A percentile compares a stretch with the other conserved stretches of the same genome.
phyloP scores from a whole-genome alignment of 1,140 invertebrate species.

The Drosophila hydei region DNA sequence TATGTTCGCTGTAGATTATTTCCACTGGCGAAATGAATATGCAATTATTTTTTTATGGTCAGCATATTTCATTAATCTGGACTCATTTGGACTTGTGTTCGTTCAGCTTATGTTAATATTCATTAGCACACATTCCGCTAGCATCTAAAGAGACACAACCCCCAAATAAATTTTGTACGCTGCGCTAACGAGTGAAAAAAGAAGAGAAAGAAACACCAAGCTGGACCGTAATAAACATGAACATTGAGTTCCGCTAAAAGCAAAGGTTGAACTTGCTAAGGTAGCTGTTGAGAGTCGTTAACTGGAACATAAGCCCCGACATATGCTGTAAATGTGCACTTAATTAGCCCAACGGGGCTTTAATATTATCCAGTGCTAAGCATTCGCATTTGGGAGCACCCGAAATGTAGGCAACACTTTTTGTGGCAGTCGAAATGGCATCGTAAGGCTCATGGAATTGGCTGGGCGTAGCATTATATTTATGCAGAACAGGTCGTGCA shows the following conservation, averaged over 20 bases:
- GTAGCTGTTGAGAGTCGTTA: slow-evolving; percentile 35
- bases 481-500: too few relatives aligned
- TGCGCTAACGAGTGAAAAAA: slow-evolving; percentile 6
- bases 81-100: slow-evolving; percentile 30
- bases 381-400: slow-evolving; percentile 5
- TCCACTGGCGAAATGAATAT: slow-evolving; percentile 24
- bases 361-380: slow-evolving; percentile 34
- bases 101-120: slow-evolving; percentile 47
- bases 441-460: slow-evolving; percentile 29
- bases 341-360: slow-evolving; percentile 59
- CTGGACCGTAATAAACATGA: slow-evolving; percentile 62
- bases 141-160: too few relatives aligned
- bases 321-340: slow-evolving; percentile 49
- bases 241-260: slow-evolving; percentile 41
- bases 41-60: slow-evolving; percentile 26
- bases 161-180: slow-evolving; percentile 24
- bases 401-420: slow-evolving; percentile 44
- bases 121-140: slow-evolving; percentile 31
- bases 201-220: slow-evolving; percentile 1
- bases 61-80: slow-evolving; percentile 44
- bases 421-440: slow-evolving; percentile 24
- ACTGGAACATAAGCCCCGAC: slow-evolving; percentile 44
- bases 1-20: too few relatives aligned
- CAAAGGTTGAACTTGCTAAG: slow-evolving; percentile 31
- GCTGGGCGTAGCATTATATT: slow-evolving; percentile 17